Evolutionary conservation across 2,797 vertebrate genomes (phyloP).

Genomic region (Parauchenoglanis ngamensis): DNA sequence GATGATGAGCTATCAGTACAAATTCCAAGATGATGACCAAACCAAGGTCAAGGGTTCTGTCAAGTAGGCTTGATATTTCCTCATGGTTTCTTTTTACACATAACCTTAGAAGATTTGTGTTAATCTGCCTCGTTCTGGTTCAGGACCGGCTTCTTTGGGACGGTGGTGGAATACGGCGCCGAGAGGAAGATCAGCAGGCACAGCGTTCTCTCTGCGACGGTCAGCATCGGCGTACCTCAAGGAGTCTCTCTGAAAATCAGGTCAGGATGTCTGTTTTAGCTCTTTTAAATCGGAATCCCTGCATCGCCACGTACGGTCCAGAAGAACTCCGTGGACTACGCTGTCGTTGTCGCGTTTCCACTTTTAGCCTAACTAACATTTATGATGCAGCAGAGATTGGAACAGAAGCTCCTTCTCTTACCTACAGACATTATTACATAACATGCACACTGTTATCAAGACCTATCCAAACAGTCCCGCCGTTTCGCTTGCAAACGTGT

Average conservation of each 20-base stretch:
- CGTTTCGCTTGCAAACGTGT: neutral
- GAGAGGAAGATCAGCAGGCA: constrained; percentile 97
- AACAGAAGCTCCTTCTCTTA: neutral
- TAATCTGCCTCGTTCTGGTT: constrained; percentile 20
- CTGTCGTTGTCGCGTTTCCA: neutral
- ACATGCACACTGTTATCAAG: neutral
- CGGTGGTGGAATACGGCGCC: constrained; percentile 93
- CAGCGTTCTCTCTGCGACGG: constrained; percentile 90
- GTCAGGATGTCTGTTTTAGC: constrained; percentile 64
- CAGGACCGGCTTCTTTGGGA: constrained; percentile 96
- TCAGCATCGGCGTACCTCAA: constrained; percentile 94
- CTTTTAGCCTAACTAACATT: neutral
- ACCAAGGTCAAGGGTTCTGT: constrained; percentile 94
- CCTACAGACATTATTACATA: neutral
- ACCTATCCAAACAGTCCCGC: no score
- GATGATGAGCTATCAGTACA: constrained; percentile 97
- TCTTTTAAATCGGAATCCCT: neutral
- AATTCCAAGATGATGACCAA: constrained; percentile 98
- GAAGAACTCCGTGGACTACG: neutral
- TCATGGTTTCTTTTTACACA: neutral
- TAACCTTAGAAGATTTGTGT: neutral
- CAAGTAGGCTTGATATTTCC: constrained; percentile 80
- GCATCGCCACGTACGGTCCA: no score
- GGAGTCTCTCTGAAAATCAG: constrained; percentile 98
- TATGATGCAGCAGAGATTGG: neutral